These are phyloP conservation scores for Ifrita kowaldi DNA, from an alignment of 2,113 vertebrate genomes.

Conservation along the genomic window DNA sequence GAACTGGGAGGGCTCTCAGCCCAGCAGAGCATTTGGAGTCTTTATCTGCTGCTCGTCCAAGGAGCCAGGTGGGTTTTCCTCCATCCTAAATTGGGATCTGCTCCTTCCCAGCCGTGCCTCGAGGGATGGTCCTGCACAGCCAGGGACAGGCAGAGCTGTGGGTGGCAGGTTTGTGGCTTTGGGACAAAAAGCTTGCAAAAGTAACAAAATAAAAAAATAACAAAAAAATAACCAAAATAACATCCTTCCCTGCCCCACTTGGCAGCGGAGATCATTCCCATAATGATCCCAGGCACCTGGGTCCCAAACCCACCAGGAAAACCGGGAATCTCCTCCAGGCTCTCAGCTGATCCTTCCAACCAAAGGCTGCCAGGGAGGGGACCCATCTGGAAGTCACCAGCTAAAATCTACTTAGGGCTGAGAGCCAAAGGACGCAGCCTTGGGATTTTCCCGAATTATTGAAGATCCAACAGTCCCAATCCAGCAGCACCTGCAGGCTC, in stretches of 20 bases:
- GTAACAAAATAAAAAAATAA: no score
- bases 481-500: background rate
- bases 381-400: background rate
- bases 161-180: background rate
- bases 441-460: background rate
- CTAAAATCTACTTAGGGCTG: background rate
- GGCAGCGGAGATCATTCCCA: background rate
- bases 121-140: background rate
- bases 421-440: background rate
- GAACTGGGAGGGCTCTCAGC: background rate
- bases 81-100: background rate
- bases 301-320: background rate
- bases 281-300: background rate
- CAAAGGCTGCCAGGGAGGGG: background rate
- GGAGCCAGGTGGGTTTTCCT: background rate
- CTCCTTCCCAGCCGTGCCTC: background rate
- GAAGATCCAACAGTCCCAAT: background rate
- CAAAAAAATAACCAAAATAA: background rate
- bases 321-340: background rate
- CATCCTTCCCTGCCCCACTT: background rate
- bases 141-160: background rate
- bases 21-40: background rate
- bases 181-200: background rate
- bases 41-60: background rate
- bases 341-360: background rate